phyloP scores from a whole-genome alignment of 2,113 vertebrate species.

The Clarias macrocephalus region DNA sequence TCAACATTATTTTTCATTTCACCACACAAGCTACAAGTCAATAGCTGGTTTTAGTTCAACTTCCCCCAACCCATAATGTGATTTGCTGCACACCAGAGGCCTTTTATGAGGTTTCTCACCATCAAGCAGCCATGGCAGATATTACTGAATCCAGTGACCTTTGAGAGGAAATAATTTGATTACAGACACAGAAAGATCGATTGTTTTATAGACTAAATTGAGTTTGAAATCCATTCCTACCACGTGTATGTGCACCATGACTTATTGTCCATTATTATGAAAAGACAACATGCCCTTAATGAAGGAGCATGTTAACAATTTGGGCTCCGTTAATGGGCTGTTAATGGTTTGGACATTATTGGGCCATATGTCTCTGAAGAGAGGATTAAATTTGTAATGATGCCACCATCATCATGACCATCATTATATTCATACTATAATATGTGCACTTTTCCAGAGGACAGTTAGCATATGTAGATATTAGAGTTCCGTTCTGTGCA shows the following conservation, averaged over 20 bases:
- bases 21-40: conserved; percentile 41
- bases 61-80: conserved; percentile 54
- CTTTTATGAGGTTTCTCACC: conserved; percentile 51
- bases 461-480: not conserved
- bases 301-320: conserved; percentile 37
- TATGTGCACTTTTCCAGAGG: not conserved
- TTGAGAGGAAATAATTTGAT: conserved; percentile 56
- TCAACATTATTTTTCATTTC: conserved; percentile 33
- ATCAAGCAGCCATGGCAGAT: conserved; percentile 50
- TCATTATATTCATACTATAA: not conserved
- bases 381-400: conserved; percentile 12
- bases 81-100: conserved; percentile 58
- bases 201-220: conserved; percentile 47
- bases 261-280: conserved; percentile 44
- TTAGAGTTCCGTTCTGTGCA: not conserved
- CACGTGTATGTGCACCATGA: conserved; percentile 41
- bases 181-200: conserved; percentile 50
- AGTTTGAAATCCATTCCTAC: conserved; percentile 41
- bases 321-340: conserved; percentile 36
- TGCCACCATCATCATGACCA: conserved; percentile 3
- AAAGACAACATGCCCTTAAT: conserved; percentile 30
- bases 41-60: conserved; percentile 46
- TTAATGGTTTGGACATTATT: conserved; percentile 43
- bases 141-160: conserved; percentile 58
- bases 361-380: conserved; percentile 24